These are phyloP conservation scores for Platypus cylindrus DNA, from an alignment of 2,888 invertebrate genomes.

Conservation along the genomic window DNA sequence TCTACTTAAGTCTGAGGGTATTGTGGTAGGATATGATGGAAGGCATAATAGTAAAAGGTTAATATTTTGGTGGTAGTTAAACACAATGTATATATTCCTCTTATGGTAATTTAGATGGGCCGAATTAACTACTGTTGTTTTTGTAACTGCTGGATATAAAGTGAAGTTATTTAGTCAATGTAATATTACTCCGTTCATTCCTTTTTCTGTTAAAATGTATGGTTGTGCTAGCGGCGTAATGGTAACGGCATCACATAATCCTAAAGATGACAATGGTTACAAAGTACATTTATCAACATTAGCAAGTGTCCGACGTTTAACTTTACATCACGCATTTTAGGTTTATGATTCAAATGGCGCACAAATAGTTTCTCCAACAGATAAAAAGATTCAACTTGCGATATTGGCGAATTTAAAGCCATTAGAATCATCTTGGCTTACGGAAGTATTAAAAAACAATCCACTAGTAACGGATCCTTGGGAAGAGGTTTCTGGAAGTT, in stretches of 20 bases:
- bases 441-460: constrained; percentile 39
- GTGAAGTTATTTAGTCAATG: constrained; percentile 71
- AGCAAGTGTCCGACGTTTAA: background rate
- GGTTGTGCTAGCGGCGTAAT: constrained; percentile 84
- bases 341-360: constrained; percentile 93
- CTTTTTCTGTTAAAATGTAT: constrained; percentile 65
- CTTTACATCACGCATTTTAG: constrained; percentile 17
- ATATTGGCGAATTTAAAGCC: constrained; percentile 72
- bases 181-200: constrained; percentile 88
- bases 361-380: constrained; percentile 89
- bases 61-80: background rate
- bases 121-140: constrained; percentile 72
- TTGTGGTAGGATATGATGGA: constrained; percentile 88
- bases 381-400: constrained; percentile 67
- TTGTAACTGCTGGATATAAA: constrained; percentile 49
- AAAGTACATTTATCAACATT: constrained; percentile 43
- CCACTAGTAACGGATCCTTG: constrained; percentile 54
- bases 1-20: constrained; percentile 49
- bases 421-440: constrained; percentile 65
- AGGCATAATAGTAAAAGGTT: constrained; percentile 82
- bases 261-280: constrained; percentile 93
- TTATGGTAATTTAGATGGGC: constrained; percentile 57
- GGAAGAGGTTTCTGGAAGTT: constrained; percentile 50
- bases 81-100: constrained; percentile 3
- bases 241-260: constrained; percentile 99